A percentile compares a stretch with the other conserved stretches of the same genome.
These are phyloP conservation scores for Carcharodon carcharias DNA, from an alignment of 2,797 vertebrate genomes.

Conservation along the genomic window DNA sequence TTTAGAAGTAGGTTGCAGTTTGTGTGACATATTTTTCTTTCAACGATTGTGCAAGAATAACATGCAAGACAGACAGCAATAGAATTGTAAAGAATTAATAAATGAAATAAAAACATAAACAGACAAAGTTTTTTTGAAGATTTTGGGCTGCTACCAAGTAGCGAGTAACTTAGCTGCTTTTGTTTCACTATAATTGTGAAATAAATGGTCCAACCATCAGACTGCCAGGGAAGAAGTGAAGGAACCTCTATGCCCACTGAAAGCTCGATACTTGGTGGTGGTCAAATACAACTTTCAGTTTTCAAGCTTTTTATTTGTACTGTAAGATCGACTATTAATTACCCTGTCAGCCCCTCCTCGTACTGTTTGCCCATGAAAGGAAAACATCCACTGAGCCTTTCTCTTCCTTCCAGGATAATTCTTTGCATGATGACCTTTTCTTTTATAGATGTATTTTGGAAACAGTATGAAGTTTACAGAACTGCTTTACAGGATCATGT, in stretches of 20 bases:
- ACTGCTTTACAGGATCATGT: neutral
- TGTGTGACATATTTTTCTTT: neutral
- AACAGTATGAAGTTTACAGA: neutral
- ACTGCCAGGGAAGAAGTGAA: neutral
- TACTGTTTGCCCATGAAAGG: neutral
- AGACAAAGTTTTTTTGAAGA: neutral
- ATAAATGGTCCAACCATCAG: neutral
- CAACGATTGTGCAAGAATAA: neutral
- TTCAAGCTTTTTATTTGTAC: slow-evolving; percentile 1
- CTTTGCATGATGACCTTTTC: neutral
- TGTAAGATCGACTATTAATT: neutral
- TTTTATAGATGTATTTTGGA: neutral
- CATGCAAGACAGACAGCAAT: neutral
- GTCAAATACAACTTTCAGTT: neutral
- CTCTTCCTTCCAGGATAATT: neutral
- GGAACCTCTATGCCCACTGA: neutral
- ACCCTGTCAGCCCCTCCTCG: neutral
- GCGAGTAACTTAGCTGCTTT: neutral
- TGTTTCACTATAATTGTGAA: neutral
- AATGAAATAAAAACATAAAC: neutral
- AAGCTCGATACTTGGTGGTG: neutral
- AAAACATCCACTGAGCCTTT: neutral
- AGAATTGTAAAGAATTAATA: neutral
- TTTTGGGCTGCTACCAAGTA: neutral
- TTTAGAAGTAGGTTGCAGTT: neutral